Base-by-base conservation (phyloP, 1,140 invertebrate species). In the Hyposmocoma kahamanoa region DNA sequence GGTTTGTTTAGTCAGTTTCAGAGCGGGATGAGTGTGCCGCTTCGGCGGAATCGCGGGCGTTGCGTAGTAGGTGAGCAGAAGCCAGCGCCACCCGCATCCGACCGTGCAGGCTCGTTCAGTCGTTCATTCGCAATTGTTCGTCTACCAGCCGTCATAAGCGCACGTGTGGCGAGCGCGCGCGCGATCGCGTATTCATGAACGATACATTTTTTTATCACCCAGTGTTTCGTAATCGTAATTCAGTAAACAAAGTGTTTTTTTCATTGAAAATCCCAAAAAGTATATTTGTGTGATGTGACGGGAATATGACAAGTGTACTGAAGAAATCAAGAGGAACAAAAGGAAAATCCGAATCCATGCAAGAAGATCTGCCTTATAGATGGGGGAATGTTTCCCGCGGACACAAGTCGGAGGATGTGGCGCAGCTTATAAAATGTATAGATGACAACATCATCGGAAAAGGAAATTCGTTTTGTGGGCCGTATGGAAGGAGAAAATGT, bases 401-500 rank as follows among this genome's bases (percentile, higher is more conserved):
- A 34, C 88, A 89, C 58, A 91, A 89, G 66, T 84, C 84, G 48
- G 91, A 93, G 67, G 92, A 93, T 58, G 87, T 88, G 9, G 85
- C 83, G 15, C 93, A 92, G 68, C 76, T 94, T 53, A 86, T 94
- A 30, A 92, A 91, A 68, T 94, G 93, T 72, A 92, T 95, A 50
- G 91, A 93, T 68, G 90, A 94, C 50, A 94, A 93, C 82, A 87
- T 95, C 42, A 91, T 95, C 64, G 94, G 94, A 44, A 94, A 91
- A 68, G 91, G 91, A 60, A 90, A 91, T 54, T 91, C 91, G 6
- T 95, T 95, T 75, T 88, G 91, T 59, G 93, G 94, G 30, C 94
- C 94, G n/a, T 96, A 91, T 71, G 94, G 94, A 56, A 83, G 91
- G 32, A 87, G 94, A 72, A 93, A 93, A 92, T 93, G 93, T 94